Conservation (phyloP, 1,140 invertebrate species). For the Galendromus occidentalis region DNA sequence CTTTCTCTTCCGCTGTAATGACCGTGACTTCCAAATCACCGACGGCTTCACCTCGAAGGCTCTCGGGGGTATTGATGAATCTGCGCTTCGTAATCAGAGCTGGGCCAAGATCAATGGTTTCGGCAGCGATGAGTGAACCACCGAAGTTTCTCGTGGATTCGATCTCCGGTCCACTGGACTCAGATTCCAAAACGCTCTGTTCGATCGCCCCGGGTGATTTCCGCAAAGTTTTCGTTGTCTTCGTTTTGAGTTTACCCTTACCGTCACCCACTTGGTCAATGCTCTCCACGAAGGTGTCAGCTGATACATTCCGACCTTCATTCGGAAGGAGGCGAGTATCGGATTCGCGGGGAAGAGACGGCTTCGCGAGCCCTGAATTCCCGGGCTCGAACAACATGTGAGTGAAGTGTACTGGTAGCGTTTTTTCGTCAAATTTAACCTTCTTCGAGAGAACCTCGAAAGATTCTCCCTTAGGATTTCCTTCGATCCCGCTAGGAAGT, state of each 20-base stretch:
- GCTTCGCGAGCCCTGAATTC: too few relatives aligned
- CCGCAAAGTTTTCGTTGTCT: background rate
- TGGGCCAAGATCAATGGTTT: background rate
- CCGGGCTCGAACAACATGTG: too few relatives aligned
- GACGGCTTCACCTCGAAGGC: background rate
- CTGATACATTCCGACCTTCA: too few relatives aligned
- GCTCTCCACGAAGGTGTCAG: background rate
- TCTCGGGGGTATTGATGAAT: background rate
- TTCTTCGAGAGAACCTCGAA: too few relatives aligned
- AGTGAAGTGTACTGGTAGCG: too few relatives aligned
- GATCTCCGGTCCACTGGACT: too few relatives aligned
- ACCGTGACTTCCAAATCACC: background rate
- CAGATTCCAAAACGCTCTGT: background rate
- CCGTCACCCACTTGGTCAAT: background rate
- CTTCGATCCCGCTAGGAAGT: too few relatives aligned
- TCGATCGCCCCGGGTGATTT: background rate
- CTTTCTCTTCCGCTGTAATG: background rate
- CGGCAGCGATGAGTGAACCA: background rate
- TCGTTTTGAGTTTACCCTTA: background rate
- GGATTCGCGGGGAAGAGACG: too few relatives aligned
- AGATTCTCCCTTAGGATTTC: too few relatives aligned
- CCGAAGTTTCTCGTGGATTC: background rate
- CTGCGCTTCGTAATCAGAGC: background rate
- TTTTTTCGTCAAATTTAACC: too few relatives aligned
- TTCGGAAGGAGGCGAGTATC: too few relatives aligned